Evolutionary conservation across 2,888 invertebrate species (phyloP).

Genomic region (Ophioninae sp.): DNA sequence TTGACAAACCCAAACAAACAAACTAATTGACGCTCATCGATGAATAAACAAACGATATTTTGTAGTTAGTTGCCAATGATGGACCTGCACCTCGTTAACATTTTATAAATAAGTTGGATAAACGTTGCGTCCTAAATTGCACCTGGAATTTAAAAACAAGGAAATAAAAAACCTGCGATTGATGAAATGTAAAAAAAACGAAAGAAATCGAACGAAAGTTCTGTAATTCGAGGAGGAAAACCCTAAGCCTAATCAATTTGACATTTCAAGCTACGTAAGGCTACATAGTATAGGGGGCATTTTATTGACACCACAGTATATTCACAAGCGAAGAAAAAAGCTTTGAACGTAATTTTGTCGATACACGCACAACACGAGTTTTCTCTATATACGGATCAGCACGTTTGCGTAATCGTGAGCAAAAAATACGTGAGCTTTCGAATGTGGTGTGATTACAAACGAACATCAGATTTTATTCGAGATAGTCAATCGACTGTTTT

Average conservation of each 20-base stretch:
- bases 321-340: not conserved
- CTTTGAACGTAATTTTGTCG: not conserved
- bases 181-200: not conserved
- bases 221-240: not conserved
- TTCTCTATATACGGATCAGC: slow-evolving; percentile 36
- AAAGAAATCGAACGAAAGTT: not conserved
- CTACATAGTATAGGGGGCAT: not conserved
- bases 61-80: no score
- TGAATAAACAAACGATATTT: not conserved
- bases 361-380: not conserved
- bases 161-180: no score
- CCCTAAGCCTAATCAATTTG: not conserved
- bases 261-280: not conserved
- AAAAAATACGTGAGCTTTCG: slow-evolving; percentile 7
- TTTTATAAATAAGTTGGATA: not conserved
- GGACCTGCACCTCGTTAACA: not conserved
- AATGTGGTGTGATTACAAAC: slow-evolving; percentile 6
- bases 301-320: not conserved
- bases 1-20: no score
- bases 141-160: not conserved
- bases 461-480: slow-evolving; percentile 25
- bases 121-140: not conserved
- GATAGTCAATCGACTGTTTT: slow-evolving; percentile 18
- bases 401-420: slow-evolving; percentile 23
- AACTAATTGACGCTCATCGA: not conserved